Evolutionary conservation across 2,888 invertebrate species (phyloP).

Genomic region (Erebia epiphron): DNA sequence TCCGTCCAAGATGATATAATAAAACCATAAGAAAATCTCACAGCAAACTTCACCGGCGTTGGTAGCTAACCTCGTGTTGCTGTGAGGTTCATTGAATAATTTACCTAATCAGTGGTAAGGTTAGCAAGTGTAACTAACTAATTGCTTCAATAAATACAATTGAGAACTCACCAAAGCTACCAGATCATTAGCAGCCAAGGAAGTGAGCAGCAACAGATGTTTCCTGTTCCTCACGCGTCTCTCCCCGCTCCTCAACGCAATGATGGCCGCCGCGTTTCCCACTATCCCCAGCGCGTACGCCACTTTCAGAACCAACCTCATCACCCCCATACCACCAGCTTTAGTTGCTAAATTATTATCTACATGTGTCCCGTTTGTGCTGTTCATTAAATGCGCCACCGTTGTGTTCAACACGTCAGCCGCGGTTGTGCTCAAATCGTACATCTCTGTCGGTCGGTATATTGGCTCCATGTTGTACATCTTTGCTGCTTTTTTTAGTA

Average conservation of each 20-base stretch:
- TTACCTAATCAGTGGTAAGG: too few relatives aligned
- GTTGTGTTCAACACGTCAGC: slow-evolving; percentile 5
- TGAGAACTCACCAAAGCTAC: slow-evolving; percentile 82
- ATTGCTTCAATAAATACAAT: too few relatives aligned
- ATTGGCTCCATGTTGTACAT: slow-evolving; percentile 23
- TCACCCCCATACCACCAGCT: slow-evolving; percentile 36
- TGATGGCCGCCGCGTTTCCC: slow-evolving; percentile 90
- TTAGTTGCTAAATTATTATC: too few relatives aligned
- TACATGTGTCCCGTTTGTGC: neutral
- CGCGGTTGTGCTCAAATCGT: neutral
- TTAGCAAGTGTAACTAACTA: too few relatives aligned
- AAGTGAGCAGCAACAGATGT: slow-evolving; percentile 90
- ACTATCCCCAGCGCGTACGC: slow-evolving; percentile 86
- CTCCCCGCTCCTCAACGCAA: slow-evolving; percentile 87
- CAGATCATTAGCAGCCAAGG: slow-evolving; percentile 90
- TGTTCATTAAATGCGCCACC: neutral
- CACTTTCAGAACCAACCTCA: slow-evolving; percentile 70
- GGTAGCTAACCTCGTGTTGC: too few relatives aligned
- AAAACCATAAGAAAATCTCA: too few relatives aligned
- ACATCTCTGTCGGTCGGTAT: slow-evolving; percentile 21
- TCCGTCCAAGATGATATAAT: too few relatives aligned
- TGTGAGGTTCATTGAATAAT: too few relatives aligned
- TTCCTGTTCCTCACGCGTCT: slow-evolving; percentile 89
- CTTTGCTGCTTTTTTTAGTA: neutral
- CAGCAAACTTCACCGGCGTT: too few relatives aligned